A percentile compares a stretch with the other conserved stretches of the same genome.
These are phyloP conservation scores for Crambe crambe DNA, from an alignment of 37 sponge, comb jelly and placozoan species.

Conservation along the genomic window DNA sequence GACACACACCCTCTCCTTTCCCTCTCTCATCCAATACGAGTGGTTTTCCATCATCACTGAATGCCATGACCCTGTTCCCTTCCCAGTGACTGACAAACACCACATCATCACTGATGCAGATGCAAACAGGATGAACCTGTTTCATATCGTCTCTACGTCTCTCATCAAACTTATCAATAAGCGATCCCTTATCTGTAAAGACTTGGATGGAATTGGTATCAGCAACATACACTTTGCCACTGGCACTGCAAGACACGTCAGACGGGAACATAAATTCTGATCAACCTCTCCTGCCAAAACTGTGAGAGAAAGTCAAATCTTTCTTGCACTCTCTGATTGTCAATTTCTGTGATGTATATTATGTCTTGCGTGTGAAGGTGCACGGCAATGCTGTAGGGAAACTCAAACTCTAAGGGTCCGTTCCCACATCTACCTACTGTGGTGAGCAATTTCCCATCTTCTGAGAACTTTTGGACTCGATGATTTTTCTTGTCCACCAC, in stretches of 20 bases:
- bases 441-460: conserved; percentile 8
- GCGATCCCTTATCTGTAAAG: conserved; percentile 3
- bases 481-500: conserved; percentile 22
- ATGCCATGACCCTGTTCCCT: not conserved
- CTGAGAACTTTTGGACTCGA: conserved; percentile 21
- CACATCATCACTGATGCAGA: not conserved
- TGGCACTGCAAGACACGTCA: conserved; percentile 9
- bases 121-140: not conserved
- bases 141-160: not conserved
- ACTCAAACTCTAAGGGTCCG: conserved; percentile 23
- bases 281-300: not conserved
- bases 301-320: conserved; percentile 4
- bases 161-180: not conserved
- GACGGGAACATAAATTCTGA: not conserved
- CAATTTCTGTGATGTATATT: conserved; percentile 20
- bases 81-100: not conserved
- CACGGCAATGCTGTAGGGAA: conserved; percentile 13
- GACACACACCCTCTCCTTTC: not conserved
- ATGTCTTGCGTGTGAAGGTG: too few species aligned
- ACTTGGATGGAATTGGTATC: conserved; percentile 2
- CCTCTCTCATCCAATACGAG: not conserved
- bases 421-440: conserved; percentile 22
- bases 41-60: not conserved
- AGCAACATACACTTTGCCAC: conserved; percentile 17
- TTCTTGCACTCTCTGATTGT: conserved; percentile 28